Base-by-base conservation (phyloP, 1,140 invertebrate species). In the Matsumurasca onukii region DNA sequence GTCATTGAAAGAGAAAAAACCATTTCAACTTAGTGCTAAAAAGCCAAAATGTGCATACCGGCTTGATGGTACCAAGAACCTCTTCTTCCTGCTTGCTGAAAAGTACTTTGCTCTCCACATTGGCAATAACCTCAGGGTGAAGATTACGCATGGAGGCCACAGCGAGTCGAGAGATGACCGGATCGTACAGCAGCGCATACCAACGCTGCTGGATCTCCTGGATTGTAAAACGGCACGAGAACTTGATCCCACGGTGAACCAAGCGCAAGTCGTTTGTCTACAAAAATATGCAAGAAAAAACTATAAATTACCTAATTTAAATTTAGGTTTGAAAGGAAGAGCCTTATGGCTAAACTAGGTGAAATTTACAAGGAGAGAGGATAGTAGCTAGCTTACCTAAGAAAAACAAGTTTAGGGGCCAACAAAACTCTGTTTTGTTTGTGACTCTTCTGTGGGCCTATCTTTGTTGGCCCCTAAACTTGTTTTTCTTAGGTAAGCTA, bases 101-200 rank as follows among this genome's bases (percentile, higher is more conserved):
- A 2, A 98, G 81, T 3, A 95, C 93, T 79, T 91, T 91, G 55
- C 92, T 88, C 78, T 98, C 92, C 17, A 98, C 88, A 71, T 87
- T 86, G 9, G 90, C 86, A 31, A 97, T 88, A 55, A 95, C 82
- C 78, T 98, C 95, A 1, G 94, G 92, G 83, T 97, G 94, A 52
- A 98, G 83, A 82, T 97, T 95, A 39, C 92, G 86, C 88, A 98
- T 97, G 0, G 96, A 93, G 70, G 91, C 88, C 5, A 97, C 88
- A 25, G 95, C 93, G 49, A 97, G 86, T 72, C 93, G 86, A 13
- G 89, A 94, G 39, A 94, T 88, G 49, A 90, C 86, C 51, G 92
- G 89, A 80, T 99, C 95, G 79, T 98, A 98, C 1, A 99, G 81
- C 55, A 99, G 77, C 12, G 94, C 91, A 82, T 97, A 97, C 97